These are phyloP conservation scores for Phallusia fumigata DNA, from an alignment of 23 tunicate species.

Conservation along the genomic window DNA sequence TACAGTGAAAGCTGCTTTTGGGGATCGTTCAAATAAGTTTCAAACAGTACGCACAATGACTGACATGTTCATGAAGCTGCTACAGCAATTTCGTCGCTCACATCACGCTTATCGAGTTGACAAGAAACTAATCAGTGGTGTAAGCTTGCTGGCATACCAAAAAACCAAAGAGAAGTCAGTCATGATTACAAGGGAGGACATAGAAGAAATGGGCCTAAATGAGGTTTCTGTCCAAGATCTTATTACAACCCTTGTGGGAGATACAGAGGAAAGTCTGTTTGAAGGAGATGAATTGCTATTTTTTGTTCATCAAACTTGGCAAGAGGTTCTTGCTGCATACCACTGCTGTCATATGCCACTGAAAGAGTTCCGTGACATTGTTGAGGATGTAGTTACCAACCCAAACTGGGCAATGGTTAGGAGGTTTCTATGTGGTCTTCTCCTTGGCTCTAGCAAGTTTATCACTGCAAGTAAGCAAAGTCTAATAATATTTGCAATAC, in stretches of 20 bases:
- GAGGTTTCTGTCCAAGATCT: neutral
- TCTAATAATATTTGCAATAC: no score
- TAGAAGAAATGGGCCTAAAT: neutral
- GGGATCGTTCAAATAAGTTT: neutral
- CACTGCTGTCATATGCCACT: neutral
- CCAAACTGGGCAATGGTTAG: no score
- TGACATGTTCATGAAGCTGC: neutral
- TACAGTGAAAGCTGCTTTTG: neutral
- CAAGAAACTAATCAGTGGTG: neutral
- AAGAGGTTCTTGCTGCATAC: neutral
- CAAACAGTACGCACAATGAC: no score
- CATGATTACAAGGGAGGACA: neutral
- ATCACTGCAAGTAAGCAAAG: no score
- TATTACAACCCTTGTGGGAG: neutral
- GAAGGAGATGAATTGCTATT: neutral
- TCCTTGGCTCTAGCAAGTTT: no score
- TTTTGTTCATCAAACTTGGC: conserved; percentile 1
- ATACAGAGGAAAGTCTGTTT: neutral
- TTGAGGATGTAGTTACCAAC: no score
- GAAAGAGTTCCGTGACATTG: neutral
- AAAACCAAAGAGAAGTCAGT: neutral
- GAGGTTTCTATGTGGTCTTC: no score
- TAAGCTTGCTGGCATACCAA: neutral
- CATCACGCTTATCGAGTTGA: neutral
- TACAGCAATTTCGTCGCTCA: no score